phyloP scores from a whole-genome alignment of 1,140 invertebrate genomes.

The Ericerus pela region DNA sequence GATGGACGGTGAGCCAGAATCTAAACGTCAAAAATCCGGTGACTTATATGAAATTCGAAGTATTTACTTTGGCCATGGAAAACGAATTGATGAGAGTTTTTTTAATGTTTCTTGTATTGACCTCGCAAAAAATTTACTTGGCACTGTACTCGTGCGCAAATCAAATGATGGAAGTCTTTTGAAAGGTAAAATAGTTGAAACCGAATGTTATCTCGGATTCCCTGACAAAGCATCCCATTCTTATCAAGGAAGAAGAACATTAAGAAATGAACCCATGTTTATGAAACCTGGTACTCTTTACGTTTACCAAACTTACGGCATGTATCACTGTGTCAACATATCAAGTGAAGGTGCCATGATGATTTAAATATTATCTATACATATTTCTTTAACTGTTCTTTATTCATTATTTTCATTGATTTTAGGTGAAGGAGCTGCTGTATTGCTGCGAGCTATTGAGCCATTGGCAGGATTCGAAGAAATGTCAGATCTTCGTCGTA shows the following conservation, averaged over 20 bases:
- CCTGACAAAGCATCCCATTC: conserved; percentile 59
- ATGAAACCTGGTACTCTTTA: conserved; percentile 64
- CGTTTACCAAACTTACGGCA: conserved; percentile 68
- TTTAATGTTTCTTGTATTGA: conserved; percentile 33
- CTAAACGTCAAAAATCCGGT: too few species aligned
- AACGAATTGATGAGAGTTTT: conserved; percentile 26
- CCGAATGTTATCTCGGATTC: conserved; percentile 56
- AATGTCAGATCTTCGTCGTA: conserved; percentile 35
- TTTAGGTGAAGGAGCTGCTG: conserved; percentile 41
- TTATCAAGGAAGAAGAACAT: conserved; percentile 46
- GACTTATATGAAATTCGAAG: too few species aligned
- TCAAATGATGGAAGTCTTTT: conserved; percentile 29
- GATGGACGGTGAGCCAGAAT: too few species aligned
- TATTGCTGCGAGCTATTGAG: conserved; percentile 54
- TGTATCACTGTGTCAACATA: conserved; percentile 70
- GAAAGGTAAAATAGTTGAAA: conserved; percentile 55
- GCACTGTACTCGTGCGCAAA: conserved; percentile 37
- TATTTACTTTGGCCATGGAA: too few species aligned
- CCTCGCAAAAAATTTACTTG: conserved; percentile 45
- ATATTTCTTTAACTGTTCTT: not conserved
- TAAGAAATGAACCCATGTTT: conserved; percentile 58
- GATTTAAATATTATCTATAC: not conserved
- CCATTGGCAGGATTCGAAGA: conserved; percentile 43
- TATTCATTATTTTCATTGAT: not conserved
- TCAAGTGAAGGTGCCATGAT: conserved; percentile 46